Evolutionary conservation across 1,140 invertebrate genomes (phyloP).

Genomic region (Bombyx mandarina): DNA sequence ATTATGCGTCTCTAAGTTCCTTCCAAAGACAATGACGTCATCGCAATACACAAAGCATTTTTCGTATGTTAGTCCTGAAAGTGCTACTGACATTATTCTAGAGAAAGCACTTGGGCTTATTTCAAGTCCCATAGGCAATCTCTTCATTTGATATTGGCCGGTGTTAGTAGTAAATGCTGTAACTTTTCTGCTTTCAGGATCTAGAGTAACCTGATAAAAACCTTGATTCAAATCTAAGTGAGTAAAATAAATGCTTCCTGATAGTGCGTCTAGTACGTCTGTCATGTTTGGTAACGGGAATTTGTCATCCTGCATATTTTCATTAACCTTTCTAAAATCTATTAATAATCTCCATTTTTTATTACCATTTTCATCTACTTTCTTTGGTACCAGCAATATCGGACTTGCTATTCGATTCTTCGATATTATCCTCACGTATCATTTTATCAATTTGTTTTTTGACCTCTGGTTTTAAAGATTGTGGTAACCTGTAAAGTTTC

Average conservation of each 20-base stretch:
- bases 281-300: slow-evolving; percentile 6
- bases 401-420: slow-evolving; percentile 11
- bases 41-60: slow-evolving; percentile 5
- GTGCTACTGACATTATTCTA: slow-evolving; percentile 8
- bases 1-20: slow-evolving; percentile 4
- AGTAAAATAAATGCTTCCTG: slow-evolving; percentile 8
- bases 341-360: slow-evolving; percentile 7
- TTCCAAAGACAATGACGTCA: slow-evolving; percentile 6
- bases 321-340: slow-evolving; percentile 6
- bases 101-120: slow-evolving; percentile 8
- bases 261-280: slow-evolving; percentile 2
- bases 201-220: slow-evolving; percentile 6
- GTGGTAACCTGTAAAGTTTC: no score
- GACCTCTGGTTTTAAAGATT: no score
- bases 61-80: slow-evolving; percentile 9
- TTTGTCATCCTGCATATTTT: slow-evolving; percentile 4
- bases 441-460: no score
- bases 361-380: not conserved
- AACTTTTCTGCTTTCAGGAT: slow-evolving; percentile 2
- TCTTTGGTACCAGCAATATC: slow-evolving; percentile 5
- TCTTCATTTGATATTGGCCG: slow-evolving; percentile 11
- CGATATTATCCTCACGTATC: no score
- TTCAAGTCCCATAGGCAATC: slow-evolving; percentile 11
- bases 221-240: slow-evolving; percentile 6
- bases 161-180: slow-evolving; percentile 10